Percentiles rank a stretch among this genome's conserved stretches.
Conservation (phyloP, 1,140 invertebrate genomes). For the Diachasmimorpha longicaudata region DNA sequence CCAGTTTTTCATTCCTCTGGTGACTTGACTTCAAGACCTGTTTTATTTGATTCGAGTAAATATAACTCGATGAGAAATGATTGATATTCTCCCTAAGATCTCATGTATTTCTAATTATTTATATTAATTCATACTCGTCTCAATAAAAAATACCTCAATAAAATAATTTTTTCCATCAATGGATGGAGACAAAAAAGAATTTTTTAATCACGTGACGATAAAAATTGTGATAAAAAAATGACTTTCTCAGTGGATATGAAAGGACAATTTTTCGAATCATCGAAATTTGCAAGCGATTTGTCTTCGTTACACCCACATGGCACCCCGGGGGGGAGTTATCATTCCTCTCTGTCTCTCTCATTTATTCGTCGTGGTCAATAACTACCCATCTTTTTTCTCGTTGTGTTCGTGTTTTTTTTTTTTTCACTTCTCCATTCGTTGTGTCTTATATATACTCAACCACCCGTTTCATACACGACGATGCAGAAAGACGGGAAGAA, state of each 20-base stretch:
- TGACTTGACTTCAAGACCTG: too few relatives aligned
- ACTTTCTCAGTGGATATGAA: background rate
- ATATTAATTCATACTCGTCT: too few relatives aligned
- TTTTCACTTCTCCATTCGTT: background rate
- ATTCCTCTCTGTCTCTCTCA: background rate
- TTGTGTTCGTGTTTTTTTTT: background rate
- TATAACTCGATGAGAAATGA: too few relatives aligned
- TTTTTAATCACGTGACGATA: too few relatives aligned
- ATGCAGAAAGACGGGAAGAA: background rate
- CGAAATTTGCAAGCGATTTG: conserved; percentile 53
- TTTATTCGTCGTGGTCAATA: conserved; percentile 11
- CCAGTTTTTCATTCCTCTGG: too few relatives aligned
- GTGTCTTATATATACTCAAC: background rate
- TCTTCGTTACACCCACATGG: conserved; percentile 57
- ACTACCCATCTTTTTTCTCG: background rate
- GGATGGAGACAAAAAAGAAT: too few relatives aligned
- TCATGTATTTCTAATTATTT: too few relatives aligned
- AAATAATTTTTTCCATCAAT: too few relatives aligned
- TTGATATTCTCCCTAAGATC: too few relatives aligned
- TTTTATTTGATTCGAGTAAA: too few relatives aligned
- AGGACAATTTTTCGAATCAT: conserved; percentile 45
- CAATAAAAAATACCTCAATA: too few relatives aligned
- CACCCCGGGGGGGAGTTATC: conserved; percentile 38
- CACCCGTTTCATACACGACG: background rate
- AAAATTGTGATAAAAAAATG: too few relatives aligned